Evolutionary conservation across 2,888 invertebrate species (phyloP).

Genomic region (Tortricodes alternella): DNA sequence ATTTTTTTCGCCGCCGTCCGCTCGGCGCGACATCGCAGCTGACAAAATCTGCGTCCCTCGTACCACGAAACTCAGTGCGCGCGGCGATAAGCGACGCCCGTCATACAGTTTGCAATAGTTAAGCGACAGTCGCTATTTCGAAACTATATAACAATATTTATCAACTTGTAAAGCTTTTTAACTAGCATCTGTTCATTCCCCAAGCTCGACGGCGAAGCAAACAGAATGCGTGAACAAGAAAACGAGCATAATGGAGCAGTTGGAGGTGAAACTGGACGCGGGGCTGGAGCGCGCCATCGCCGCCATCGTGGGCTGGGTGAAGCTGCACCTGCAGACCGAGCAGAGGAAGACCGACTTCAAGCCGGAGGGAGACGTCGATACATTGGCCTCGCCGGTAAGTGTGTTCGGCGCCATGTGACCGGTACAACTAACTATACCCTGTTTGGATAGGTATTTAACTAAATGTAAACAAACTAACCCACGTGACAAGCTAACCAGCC

Average conservation of each 20-base stretch:
- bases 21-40: too few species aligned
- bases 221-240: slow-evolving; percentile 95
- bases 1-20: too few species aligned
- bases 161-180: too few species aligned
- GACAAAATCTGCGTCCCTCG: too few species aligned
- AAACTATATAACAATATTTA: slow-evolving; percentile 2
- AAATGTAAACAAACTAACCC: too few species aligned
- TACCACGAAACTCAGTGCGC: too few species aligned
- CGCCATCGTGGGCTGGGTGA: slow-evolving; percentile 95
- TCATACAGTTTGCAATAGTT: too few species aligned
- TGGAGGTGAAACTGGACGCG: slow-evolving; percentile 95
- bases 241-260: slow-evolving; percentile 91
- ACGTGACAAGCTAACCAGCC: too few species aligned
- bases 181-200: background rate
- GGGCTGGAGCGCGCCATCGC: slow-evolving; percentile 93
- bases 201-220: slow-evolving; percentile 92
- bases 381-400: slow-evolving; percentile 90
- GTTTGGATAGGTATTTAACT: too few species aligned
- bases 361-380: slow-evolving; percentile 93
- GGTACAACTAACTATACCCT: too few species aligned
- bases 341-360: slow-evolving; percentile 98
- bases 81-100: too few species aligned
- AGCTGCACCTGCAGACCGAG: slow-evolving; percentile 93
- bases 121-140: too few species aligned
- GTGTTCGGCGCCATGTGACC: background rate